Conservation (phyloP, 2,797 vertebrate species). For the Paedocypris micromegethes region DNA sequence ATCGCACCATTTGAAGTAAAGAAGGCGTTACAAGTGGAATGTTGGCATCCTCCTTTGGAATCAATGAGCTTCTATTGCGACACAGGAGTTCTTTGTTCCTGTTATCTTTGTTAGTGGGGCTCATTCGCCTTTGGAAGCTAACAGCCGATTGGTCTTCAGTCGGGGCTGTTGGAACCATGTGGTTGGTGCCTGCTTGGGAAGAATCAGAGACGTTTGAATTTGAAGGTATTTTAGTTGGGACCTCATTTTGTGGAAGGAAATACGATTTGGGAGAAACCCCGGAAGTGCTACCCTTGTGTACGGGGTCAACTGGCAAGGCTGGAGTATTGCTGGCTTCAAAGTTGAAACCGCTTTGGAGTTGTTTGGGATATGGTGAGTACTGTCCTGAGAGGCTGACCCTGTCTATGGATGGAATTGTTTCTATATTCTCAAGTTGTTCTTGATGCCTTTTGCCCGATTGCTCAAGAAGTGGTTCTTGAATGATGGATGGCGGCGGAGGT, state of each 20-base stretch:
- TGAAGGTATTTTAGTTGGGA: too few species aligned
- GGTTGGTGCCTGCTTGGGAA: constrained; percentile 8
- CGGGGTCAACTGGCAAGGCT: constrained; percentile 7
- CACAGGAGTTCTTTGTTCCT: constrained; percentile 68
- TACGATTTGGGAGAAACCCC: constrained; percentile 9
- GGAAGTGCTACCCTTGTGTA: constrained; percentile 4
- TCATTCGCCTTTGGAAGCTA: constrained; percentile 64
- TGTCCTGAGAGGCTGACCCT: constrained; percentile 6
- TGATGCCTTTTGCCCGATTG: constrained; percentile 36
- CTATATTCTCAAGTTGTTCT: constrained; percentile 3
- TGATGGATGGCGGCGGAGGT: constrained; percentile 66
- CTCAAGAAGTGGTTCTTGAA: constrained; percentile 48
- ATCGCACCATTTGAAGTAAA: constrained; percentile 91
- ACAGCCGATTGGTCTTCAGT: constrained; percentile 57
- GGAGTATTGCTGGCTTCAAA: not conserved
- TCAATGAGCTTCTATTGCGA: constrained; percentile 68
- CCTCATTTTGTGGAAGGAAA: constrained; percentile 27
- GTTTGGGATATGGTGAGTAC: constrained; percentile 10
- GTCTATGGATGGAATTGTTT: not conserved
- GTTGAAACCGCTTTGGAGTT: not conserved
- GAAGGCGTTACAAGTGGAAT: constrained; percentile 90
- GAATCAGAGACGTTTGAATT: constrained; percentile 27
- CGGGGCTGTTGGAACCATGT: constrained; percentile 43
- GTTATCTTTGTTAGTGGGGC: constrained; percentile 54
- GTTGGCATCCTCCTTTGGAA: constrained; percentile 81